These are phyloP conservation scores for Philaethria dido DNA, from an alignment of 2,888 invertebrate genomes.

Conservation along the genomic window DNA sequence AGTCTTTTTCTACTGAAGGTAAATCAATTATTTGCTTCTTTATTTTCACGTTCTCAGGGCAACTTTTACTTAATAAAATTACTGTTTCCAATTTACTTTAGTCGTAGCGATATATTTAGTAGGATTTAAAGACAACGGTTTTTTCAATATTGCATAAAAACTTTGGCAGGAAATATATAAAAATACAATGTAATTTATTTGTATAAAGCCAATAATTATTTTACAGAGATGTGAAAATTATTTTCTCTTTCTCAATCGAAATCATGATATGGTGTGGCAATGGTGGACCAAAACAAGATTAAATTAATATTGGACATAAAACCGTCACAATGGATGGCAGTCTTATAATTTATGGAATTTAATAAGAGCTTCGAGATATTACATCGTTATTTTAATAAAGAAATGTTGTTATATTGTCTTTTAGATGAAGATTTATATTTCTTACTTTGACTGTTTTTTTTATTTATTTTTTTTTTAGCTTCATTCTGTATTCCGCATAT, in stretches of 20 bases:
- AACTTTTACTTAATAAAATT: background rate
- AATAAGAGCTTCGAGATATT: slow-evolving; percentile 7
- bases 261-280: background rate
- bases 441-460: background rate
- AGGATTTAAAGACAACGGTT: background rate
- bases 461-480: too few relatives aligned
- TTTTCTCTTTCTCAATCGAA: too few relatives aligned
- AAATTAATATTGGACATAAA: background rate
- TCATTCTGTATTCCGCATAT: too few relatives aligned
- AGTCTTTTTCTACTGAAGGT: background rate
- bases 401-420: slow-evolving; percentile 2
- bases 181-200: too few relatives aligned
- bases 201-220: too few relatives aligned
- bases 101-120: background rate
- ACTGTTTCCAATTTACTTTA: background rate
- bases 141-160: background rate
- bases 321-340: background rate
- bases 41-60: too few relatives aligned
- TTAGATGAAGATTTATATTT: background rate
- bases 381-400: slow-evolving; percentile 8
- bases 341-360: slow-evolving; percentile 7
- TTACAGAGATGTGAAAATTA: too few relatives aligned
- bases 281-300: background rate
- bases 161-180: background rate
- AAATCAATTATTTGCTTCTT: background rate